These are phyloP conservation scores for Typhlomys cinereus DNA, from an alignment of 2,113 vertebrate species.

Conservation along the genomic window DNA sequence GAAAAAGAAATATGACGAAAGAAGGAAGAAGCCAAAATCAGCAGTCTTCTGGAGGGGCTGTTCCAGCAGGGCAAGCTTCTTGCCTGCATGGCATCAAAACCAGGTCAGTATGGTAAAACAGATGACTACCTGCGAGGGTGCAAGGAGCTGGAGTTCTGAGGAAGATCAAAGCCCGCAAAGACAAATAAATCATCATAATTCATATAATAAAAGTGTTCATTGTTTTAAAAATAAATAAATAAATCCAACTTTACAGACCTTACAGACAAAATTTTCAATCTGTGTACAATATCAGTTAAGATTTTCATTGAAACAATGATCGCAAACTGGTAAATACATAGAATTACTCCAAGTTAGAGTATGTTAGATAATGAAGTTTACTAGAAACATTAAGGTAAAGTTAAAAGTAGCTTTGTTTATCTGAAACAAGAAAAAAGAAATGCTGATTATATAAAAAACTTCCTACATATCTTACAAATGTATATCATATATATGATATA, in stretches of 20 bases:
- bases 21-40: no score
- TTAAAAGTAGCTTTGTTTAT: not conserved
- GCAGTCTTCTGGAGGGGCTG: no score
- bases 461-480: not conserved
- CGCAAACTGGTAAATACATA: not conserved
- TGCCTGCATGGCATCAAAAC: no score
- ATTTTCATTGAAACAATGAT: not conserved
- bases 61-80: no score
- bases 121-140: no score
- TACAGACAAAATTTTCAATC: not conserved
- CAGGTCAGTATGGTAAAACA: no score
- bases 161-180: no score
- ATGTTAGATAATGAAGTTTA: not conserved
- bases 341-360: not conserved
- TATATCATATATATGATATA: not conserved
- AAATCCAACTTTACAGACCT: not conserved
- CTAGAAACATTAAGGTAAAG: not conserved
- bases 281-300: not conserved
- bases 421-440: not conserved
- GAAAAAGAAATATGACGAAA: no score
- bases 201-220: no score
- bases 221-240: no score
- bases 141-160: no score
- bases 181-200: no score
- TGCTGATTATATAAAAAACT: not conserved